Evolutionary conservation across 2,888 invertebrate genomes (phyloP), one percentile per base, ranked within the genome.

Genomic region (Eilema caniola): DNA sequence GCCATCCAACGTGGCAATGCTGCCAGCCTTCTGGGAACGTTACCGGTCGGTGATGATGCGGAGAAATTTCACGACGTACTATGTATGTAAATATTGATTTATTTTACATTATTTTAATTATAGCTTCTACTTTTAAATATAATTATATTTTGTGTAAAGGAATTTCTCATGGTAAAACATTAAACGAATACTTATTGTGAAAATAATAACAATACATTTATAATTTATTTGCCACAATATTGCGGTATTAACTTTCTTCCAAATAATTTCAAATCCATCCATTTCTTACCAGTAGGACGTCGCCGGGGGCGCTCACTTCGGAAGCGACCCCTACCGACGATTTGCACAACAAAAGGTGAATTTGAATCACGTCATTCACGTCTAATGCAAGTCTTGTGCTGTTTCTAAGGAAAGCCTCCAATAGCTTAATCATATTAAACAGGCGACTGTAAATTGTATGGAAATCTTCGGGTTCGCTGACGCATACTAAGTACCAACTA

Each of bases 341-440:
- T 88, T 88, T 87, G 72, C 86, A 87, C 85, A 85, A 87, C 86
- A 86, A 86, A 84, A 85, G 85, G 78, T 79, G 76, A 82, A 85
- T 85, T 83, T 80, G 74, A 81, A 85, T 81, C 77, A 81, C 81
- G 74, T 74, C 77, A 81, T 84, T 81, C 77, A 81, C 81, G 73
- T 74, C 77, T 81, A 83, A 85, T 80, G 79, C 78, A 73, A 75
- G 78, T 69, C 77, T 78, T 78, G 79, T 78, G 78, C 73, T 74
- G 70, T 75, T 78, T 74, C 71, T 70, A 68, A 78, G 63, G 59
- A 73, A 74, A 78, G 62, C 53, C 69, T 79, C 78, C 59, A 65
- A 72, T 66, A 72, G 28, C 53, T 72, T 72, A 83, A 75, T 78
- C 70, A 70, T 74, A 73, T 82, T 76, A 71, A 70, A 73, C 75